Percentiles rank a stretch among this genome's conserved stretches.
These are phyloP conservation scores for Brachirus orientalis DNA, from an alignment of 2,113 vertebrate species.

Conservation along the genomic window DNA sequence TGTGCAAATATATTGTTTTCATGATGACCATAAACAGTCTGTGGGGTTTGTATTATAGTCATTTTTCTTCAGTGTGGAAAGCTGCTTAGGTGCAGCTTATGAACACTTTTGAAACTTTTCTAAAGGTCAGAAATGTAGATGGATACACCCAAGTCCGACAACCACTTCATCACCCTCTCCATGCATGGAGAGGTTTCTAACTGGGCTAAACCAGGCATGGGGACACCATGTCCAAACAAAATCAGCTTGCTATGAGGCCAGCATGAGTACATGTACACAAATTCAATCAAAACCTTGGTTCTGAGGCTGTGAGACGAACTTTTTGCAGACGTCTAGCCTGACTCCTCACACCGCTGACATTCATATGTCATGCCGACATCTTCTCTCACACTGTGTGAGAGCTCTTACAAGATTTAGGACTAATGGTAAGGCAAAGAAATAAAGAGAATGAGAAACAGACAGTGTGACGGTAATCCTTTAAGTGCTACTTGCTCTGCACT, in stretches of 20 bases:
- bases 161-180: constrained; percentile 18
- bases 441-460: constrained; percentile 38
- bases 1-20: no score
- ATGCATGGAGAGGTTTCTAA: constrained; percentile 17
- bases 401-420: constrained; percentile 10
- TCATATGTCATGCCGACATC: background rate
- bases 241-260: constrained; percentile 5
- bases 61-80: background rate
- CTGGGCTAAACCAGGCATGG: constrained; percentile 20
- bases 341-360: constrained; percentile 17
- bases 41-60: no score
- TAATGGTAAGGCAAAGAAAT: constrained; percentile 34
- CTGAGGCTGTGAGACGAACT: background rate
- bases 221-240: constrained; percentile 12
- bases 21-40: no score
- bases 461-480: constrained; percentile 40
- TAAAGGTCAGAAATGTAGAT: constrained; percentile 27
- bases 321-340: constrained; percentile 15
- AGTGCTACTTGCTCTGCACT: constrained; percentile 32
- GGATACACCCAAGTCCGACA: constrained; percentile 19
- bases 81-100: background rate
- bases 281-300: constrained; percentile 13
- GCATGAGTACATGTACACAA: background rate
- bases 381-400: constrained; percentile 15
- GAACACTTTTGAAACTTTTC: constrained; percentile 33